phyloP scores from a whole-genome alignment of 2,888 invertebrate genomes.

The Hydrotaea diabolus region DNA sequence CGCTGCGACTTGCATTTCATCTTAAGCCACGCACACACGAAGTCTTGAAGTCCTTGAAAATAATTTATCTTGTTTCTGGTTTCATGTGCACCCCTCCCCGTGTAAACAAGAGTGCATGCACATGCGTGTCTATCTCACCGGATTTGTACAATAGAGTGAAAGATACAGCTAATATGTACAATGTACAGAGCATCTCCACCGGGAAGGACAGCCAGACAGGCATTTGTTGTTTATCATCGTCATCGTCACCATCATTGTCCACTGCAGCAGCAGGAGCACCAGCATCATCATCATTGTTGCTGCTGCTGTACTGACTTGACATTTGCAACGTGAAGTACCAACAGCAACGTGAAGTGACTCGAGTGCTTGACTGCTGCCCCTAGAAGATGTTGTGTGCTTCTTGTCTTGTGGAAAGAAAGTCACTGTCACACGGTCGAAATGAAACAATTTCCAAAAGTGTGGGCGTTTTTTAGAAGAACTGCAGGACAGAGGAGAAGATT shows the following conservation, averaged over 20 bases:
- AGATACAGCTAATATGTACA: neutral
- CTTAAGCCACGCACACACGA: slow-evolving; percentile 28
- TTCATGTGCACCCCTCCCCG: neutral
- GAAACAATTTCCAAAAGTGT: slow-evolving; percentile 6
- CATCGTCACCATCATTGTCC: neutral
- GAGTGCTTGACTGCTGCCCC: neutral
- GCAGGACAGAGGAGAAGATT: neutral
- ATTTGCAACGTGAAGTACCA: neutral
- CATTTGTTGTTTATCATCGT: slow-evolving; percentile 22
- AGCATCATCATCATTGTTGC: neutral
- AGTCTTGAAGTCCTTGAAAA: slow-evolving; percentile 34
- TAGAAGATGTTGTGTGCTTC: neutral
- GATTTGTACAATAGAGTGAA: slow-evolving; percentile 10
- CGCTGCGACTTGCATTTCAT: neutral
- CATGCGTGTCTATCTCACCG: slow-evolving; percentile 4
- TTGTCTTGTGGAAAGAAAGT: slow-evolving; percentile 20
- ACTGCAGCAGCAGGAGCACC: neutral
- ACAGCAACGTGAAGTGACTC: neutral
- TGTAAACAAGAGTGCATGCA: slow-evolving; percentile 14
- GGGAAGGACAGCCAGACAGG: neutral
- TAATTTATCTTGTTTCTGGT: slow-evolving; percentile 26
- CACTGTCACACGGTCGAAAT: slow-evolving; percentile 33
- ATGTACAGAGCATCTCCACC: neutral
- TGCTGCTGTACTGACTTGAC: neutral
- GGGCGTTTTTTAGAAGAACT: neutral